These are phyloP conservation scores for Phyllotreta cruciferae DNA, from an alignment of 2,888 invertebrate species.

Conservation along the genomic window DNA sequence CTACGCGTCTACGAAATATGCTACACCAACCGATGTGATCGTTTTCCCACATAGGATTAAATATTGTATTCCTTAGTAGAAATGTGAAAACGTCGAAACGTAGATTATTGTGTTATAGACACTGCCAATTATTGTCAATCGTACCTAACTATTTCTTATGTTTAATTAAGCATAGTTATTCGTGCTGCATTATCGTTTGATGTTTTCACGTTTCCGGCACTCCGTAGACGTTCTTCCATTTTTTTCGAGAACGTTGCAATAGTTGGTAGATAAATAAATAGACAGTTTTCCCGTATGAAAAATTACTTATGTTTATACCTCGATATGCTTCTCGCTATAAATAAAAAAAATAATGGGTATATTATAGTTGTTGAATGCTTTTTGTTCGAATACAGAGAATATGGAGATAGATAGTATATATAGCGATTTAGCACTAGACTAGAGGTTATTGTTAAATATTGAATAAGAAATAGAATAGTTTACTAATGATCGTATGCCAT, in stretches of 20 bases:
- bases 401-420: slow-evolving; percentile 45
- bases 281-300: slow-evolving; percentile 33
- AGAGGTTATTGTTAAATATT: slow-evolving; percentile 60
- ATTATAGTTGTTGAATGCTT: slow-evolving; percentile 31
- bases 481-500: slow-evolving; percentile 51
- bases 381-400: slow-evolving; percentile 25
- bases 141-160: neutral
- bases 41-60: too few species aligned
- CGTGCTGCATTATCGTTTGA: too few species aligned
- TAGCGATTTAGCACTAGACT: slow-evolving; percentile 50
- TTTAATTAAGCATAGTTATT: neutral
- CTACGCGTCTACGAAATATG: slow-evolving; percentile 25
- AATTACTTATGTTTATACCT: slow-evolving; percentile 49
- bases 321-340: slow-evolving; percentile 52
- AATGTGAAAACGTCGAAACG: neutral
- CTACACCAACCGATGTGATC: too few species aligned
- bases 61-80: too few species aligned
- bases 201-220: slow-evolving; percentile 27
- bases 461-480: slow-evolving; percentile 50
- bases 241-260: slow-evolving; percentile 38
- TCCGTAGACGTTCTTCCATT: slow-evolving; percentile 49
- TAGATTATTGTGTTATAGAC: neutral
- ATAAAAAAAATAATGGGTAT: slow-evolving; percentile 24
- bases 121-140: neutral
- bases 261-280: slow-evolving; percentile 33